A percentile compares a stretch with the other conserved stretches of the same genome.
These are phyloP conservation scores for Prionailurus viverrinus DNA, from an alignment of 2,113 vertebrate species.

Conservation along the genomic window DNA sequence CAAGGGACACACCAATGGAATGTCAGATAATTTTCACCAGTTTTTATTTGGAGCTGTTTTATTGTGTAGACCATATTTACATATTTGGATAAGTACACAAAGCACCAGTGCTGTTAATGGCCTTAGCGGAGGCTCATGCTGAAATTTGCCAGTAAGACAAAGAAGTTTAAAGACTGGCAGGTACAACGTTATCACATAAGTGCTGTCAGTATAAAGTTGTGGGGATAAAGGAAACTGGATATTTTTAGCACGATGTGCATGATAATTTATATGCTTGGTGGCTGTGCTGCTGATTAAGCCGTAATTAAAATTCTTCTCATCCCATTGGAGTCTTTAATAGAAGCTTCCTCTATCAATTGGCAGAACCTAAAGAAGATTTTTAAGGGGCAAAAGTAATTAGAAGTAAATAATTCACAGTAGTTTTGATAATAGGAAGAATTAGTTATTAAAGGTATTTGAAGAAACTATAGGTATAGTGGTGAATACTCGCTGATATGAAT, in stretches of 20 bases:
- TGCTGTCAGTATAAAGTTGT: constrained; percentile 96
- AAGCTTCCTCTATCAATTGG: constrained; percentile 93
- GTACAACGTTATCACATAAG: constrained; percentile 96
- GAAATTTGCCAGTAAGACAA: constrained; percentile 93
- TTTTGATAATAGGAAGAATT: constrained; percentile 91
- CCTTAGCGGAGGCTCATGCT: constrained; percentile 91
- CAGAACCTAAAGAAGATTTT: constrained; percentile 90
- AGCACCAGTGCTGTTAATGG: constrained; percentile 97
- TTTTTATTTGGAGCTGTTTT: constrained; percentile 97
- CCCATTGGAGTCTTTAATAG: constrained; percentile 94
- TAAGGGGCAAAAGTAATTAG: constrained; percentile 90
- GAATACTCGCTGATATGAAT: constrained; percentile 89
- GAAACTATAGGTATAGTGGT: constrained; percentile 92
- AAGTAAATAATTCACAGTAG: constrained; percentile 91
- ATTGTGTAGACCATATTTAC: constrained; percentile 99
- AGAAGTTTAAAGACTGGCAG: constrained; percentile 92
- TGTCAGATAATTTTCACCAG: constrained; percentile 95
- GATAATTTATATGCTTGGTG: constrained; percentile 99
- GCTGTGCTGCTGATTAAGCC: constrained; percentile 99
- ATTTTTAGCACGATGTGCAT: constrained; percentile 99
- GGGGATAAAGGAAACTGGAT: constrained; percentile 95
- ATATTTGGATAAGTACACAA: constrained; percentile 98
- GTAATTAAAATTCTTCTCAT: constrained; percentile 97
- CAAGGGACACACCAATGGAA: constrained; percentile 97
- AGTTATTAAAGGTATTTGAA: constrained; percentile 93